These are phyloP conservation scores for Crotalus viridis DNA, from an alignment of 2,113 vertebrate species.

Conservation along the genomic window DNA sequence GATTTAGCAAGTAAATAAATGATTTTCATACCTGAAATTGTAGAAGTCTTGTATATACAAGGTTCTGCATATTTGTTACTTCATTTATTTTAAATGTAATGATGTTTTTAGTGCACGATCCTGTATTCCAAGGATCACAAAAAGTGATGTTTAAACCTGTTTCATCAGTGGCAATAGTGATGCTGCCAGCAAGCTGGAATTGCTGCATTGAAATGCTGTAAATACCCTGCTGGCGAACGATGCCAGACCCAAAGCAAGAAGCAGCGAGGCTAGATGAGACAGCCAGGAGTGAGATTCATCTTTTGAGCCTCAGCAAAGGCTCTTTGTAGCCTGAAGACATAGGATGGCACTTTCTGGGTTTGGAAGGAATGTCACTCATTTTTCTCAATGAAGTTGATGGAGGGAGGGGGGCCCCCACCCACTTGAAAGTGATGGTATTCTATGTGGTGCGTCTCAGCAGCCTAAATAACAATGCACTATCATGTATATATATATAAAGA, in stretches of 20 bases:
- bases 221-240: background rate
- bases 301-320: background rate
- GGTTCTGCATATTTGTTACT: background rate
- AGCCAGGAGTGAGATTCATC: background rate
- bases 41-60: background rate
- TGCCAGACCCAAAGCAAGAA: background rate
- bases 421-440: background rate
- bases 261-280: background rate
- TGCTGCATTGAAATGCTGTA: background rate
- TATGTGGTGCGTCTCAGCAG: background rate
- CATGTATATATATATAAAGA: background rate
- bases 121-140: background rate
- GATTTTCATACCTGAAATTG: background rate
- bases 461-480: background rate
- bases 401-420: background rate
- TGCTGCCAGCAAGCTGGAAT: background rate
- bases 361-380: background rate
- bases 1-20: background rate
- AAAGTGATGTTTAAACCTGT: background rate
- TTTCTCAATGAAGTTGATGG: background rate
- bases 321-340: background rate
- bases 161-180: background rate
- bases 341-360: background rate
- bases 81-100: background rate
- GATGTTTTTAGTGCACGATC: background rate